phyloP scores from a whole-genome alignment of 23 tunicate genomes.

The Styela plicata region DNA sequence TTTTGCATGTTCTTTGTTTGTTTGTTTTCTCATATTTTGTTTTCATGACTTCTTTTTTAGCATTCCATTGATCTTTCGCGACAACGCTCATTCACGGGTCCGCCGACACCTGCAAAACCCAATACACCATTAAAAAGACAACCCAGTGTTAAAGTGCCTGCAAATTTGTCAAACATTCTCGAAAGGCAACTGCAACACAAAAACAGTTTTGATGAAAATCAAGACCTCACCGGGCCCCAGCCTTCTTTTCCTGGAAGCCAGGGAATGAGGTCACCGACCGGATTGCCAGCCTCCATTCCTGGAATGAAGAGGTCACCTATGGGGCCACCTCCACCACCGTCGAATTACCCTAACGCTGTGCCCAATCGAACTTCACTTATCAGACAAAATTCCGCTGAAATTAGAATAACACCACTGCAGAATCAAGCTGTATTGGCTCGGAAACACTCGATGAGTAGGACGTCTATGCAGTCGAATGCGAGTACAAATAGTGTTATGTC shows the following conservation, averaged over 20 bases:
- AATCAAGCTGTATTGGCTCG: conserved; percentile 1
- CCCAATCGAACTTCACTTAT: neutral
- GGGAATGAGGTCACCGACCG: neutral
- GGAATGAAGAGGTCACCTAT: neutral
- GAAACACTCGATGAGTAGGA: conserved; percentile 18
- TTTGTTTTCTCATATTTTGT: neutral
- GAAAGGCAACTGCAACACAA: conserved; percentile 28
- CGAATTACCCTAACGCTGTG: neutral
- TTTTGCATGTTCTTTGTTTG: conserved; percentile 6
- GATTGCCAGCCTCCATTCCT: neutral
- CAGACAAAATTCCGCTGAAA: neutral
- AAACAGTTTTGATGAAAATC: neutral
- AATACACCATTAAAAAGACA: conserved; percentile 2
- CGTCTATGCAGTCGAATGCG: conserved; percentile 12
- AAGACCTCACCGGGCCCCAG: neutral
- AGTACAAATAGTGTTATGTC: conserved; percentile 24
- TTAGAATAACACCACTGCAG: neutral
- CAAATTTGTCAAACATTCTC: conserved; percentile 5
- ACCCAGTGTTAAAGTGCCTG: conserved; percentile 19
- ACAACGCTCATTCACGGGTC: neutral
- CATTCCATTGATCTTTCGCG: neutral
- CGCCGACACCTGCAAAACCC: conserved; percentile 21
- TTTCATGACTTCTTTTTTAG: neutral
- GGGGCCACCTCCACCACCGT: neutral
- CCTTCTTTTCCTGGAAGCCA: neutral